These are phyloP conservation scores for Leptinotarsa juncta DNA, from an alignment of 2,888 invertebrate genomes.

Conservation along the genomic window DNA sequence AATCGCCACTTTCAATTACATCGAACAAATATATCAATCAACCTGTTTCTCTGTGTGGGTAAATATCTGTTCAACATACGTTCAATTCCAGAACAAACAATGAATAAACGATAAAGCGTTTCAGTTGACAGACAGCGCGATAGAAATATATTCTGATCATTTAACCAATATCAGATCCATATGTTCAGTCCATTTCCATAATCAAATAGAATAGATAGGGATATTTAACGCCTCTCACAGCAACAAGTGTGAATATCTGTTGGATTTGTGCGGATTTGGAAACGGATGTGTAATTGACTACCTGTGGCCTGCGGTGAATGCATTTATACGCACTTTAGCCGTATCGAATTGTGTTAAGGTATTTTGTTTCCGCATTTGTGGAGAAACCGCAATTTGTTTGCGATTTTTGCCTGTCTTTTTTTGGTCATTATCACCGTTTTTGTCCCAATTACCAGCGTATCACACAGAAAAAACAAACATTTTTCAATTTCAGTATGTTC, in stretches of 20 bases:
- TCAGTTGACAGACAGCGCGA: slow-evolving; percentile 46
- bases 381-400: slow-evolving; percentile 24
- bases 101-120: slow-evolving; percentile 51
- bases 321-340: slow-evolving; percentile 40
- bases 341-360: slow-evolving; percentile 26
- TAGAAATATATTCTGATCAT: slow-evolving; percentile 52
- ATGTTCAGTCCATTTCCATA: slow-evolving; percentile 58
- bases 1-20: slow-evolving; percentile 29
- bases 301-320: slow-evolving; percentile 52
- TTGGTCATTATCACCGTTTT: background rate
- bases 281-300: slow-evolving; percentile 54
- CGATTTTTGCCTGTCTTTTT: background rate
- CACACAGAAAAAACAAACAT: no score
- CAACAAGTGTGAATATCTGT: slow-evolving; percentile 55
- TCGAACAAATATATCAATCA: slow-evolving; percentile 45
- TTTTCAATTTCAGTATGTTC: no score
- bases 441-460: no score
- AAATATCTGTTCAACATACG: slow-evolving; percentile 43
- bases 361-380: slow-evolving; percentile 24
- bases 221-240: slow-evolving; percentile 38
- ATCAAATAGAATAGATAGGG: slow-evolving; percentile 52
- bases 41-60: slow-evolving; percentile 41
- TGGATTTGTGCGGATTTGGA: slow-evolving; percentile 51
- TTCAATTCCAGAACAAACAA: slow-evolving; percentile 50
- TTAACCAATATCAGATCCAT: slow-evolving; percentile 57